Percentiles rank a stretch among this genome's conserved stretches.
Conservation (phyloP, 2,113 vertebrate species). For the Hemichromis elongatus region DNA sequence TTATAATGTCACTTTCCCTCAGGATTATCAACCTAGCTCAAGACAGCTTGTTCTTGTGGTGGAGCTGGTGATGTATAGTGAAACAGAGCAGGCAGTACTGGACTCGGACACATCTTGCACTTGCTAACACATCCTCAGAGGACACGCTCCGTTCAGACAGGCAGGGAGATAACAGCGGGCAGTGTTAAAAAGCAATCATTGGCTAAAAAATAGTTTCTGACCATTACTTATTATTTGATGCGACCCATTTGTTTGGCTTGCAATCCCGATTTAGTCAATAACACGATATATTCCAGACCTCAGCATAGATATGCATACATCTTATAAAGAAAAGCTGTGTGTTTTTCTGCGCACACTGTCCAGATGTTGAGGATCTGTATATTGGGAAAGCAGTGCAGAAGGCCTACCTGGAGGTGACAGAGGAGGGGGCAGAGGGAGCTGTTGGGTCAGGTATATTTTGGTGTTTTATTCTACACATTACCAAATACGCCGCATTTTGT, state of each 20-base stretch:
- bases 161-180: neutral
- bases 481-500: neutral
- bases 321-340: neutral
- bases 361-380: constrained; percentile 87
- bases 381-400: constrained; percentile 92
- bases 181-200: neutral
- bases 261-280: neutral
- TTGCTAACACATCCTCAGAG: neutral
- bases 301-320: neutral
- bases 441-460: constrained; percentile 84
- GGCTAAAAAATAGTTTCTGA: neutral
- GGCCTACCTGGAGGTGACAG: constrained; percentile 93
- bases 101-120: neutral
- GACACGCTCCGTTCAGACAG: neutral
- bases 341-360: constrained; percentile 1
- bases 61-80: neutral
- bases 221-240: neutral
- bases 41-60: neutral
- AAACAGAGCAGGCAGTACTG: neutral
- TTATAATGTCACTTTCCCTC: neutral
- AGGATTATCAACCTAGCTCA: neutral
- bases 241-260: neutral
- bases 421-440: constrained; percentile 94
- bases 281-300: neutral
- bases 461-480: neutral